Conservation (phyloP, 2,888 invertebrate species). For the Lasioglossum calceatum region DNA sequence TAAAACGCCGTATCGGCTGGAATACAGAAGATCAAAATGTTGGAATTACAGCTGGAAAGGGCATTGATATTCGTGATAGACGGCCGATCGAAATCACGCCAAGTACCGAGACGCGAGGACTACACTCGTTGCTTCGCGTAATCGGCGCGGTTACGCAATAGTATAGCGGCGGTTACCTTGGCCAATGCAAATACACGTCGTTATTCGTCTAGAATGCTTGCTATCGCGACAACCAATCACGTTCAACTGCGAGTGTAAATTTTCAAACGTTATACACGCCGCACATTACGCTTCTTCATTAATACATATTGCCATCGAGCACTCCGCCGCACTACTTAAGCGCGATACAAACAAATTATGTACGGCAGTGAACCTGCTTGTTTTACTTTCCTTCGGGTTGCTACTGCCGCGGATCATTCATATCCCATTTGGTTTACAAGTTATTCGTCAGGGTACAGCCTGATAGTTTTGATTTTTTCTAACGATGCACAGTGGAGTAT, state of each 20-base stretch:
- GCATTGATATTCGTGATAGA: conserved; percentile 9
- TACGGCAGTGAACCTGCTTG: background rate
- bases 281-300: conserved; percentile 22
- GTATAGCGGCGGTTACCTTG: conserved; percentile 74
- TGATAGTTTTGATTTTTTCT: too few relatives aligned
- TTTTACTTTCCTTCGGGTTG: background rate
- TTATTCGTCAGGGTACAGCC: background rate
- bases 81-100: conserved; percentile 27
- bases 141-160: conserved; percentile 69
- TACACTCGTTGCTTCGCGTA: conserved; percentile 53
- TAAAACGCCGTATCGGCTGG: background rate
- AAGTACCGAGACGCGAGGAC: conserved; percentile 17
- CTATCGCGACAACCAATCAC: conserved; percentile 55
- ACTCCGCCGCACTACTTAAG: background rate
- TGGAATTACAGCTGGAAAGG: background rate
- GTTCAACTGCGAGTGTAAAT: conserved; percentile 33
- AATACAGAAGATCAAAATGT: background rate
- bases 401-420: background rate
- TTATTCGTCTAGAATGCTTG: conserved; percentile 62
- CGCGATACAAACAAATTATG: background rate
- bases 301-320: background rate
- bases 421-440: background rate
- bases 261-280: conserved; percentile 20
- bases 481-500: too few relatives aligned
- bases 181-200: conserved; percentile 74